Evolutionary conservation across 2,888 invertebrate genomes (phyloP), one percentile per base, ranked within the genome.

Genomic region (Caenorhabditis virilis): DNA sequence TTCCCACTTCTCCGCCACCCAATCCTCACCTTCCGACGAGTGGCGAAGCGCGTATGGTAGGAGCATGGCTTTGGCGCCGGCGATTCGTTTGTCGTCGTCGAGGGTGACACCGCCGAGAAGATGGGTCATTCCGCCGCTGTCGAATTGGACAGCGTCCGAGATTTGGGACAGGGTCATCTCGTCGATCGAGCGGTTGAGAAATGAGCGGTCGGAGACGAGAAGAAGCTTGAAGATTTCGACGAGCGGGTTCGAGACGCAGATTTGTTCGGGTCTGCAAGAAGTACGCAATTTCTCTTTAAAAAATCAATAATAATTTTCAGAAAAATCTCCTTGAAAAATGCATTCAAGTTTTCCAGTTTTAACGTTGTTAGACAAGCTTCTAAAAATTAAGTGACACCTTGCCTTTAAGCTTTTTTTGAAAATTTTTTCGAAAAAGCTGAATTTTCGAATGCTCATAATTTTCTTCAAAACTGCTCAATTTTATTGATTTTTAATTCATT

Each of bases 211-310:
- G 3, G 78, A 73, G 33, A 76, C 69, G 23, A 76, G 59, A 26
- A 79, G 57, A 22, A 79, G 49, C 47, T 82, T 79, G 74, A 78
- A 79, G 47, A 77, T 68, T 43, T 79, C 78, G n/a, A 83, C 73
- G 23, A 83, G 60, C 15, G 82, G 81, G 55, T 82, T 82, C 51
- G 78, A 76, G 11, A 82, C 82, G 56, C 82, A 82, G 43, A 80
- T 77, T 41, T 80, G 72, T 35, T 79, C 75, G 7, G 72, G 71
- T 16, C 77, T 79, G 66, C 35, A 49, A 49, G 25, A 39, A 49
- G 22, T 22, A 30, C n/a, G n/a, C n/a, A n/a, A n/a, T n/a, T n/a
- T n/a, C n/a, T n/a, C n/a, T n/a, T n/a, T n/a, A n/a, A n/a, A n/a
- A n/a, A n/a, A n/a, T n/a, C n/a, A n/a, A n/a, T n/a, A n/a, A n/a